These are phyloP conservation scores for Caerostris extrusa DNA, from an alignment of 1,140 invertebrate genomes.

Conservation along the genomic window DNA sequence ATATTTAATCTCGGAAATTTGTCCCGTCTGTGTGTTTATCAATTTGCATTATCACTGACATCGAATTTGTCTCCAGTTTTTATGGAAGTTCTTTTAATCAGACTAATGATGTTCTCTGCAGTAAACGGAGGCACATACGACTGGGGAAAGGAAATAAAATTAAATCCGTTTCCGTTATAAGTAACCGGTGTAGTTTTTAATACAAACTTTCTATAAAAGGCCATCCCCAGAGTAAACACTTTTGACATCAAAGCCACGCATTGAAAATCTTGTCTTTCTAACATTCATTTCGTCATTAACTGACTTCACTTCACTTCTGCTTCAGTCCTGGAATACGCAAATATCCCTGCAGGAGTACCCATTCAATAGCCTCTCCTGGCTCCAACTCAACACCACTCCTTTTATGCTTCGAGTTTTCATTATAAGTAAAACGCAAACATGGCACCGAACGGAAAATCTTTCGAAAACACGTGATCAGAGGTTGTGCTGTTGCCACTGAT, in stretches of 20 bases:
- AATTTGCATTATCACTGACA: no score
- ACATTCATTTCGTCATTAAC: neutral
- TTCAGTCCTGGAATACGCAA: neutral
- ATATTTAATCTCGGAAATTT: no score
- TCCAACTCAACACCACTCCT: neutral
- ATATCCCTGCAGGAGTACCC: neutral
- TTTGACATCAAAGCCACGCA: neutral
- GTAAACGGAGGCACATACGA: no score
- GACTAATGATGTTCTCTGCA: no score
- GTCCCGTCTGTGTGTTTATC: no score
- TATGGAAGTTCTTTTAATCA: no score
- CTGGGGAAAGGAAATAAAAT: no score
- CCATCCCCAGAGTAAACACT: neutral
- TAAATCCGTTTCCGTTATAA: no score
- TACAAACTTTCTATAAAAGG: no score
- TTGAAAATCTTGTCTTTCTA: neutral
- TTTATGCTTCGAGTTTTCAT: neutral
- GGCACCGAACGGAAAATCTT: neutral
- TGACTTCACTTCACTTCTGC: constrained; percentile 11
- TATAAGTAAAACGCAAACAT: constrained; percentile 15
- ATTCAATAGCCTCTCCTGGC: constrained; percentile 12
- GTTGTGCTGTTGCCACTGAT: neutral
- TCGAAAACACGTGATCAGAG: neutral
- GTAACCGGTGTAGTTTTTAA: no score
- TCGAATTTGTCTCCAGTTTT: no score